Evolutionary conservation across 2,797 vertebrate species (phyloP).

Genomic region (Mormyrops boulengeri): DNA sequence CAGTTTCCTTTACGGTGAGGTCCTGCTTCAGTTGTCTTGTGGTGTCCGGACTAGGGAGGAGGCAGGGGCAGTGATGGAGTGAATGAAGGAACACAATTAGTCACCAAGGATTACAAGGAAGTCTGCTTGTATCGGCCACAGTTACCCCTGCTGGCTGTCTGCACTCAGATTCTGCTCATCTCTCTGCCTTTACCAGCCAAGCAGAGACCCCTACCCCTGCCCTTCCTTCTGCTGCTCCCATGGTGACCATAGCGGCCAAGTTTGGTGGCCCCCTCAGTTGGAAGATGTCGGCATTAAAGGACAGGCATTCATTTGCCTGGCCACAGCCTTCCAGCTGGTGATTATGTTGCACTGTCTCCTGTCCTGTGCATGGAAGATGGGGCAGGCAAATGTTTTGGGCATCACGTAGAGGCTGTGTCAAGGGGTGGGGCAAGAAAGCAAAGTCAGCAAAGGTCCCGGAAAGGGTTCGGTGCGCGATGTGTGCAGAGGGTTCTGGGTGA

Average conservation of each 20-base stretch:
- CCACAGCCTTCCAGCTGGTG: neutral
- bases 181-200: neutral
- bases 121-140: neutral
- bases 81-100: neutral
- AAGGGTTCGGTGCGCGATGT: constrained; percentile 55
- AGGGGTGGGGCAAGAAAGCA: neutral
- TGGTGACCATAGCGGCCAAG: neutral
- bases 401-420: neutral
- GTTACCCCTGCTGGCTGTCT: neutral
- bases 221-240: neutral
- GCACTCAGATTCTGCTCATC: neutral
- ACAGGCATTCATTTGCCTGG: neutral
- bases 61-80: neutral
- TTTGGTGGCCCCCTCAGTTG: neutral
- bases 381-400: neutral
- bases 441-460: constrained; percentile 19
- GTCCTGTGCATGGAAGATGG: neutral
- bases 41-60: neutral
- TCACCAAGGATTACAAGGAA: no score
- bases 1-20: neutral
- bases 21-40: neutral
- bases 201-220: neutral
- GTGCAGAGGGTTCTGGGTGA: constrained; percentile 33
- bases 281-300: neutral
- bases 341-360: neutral